Percentiles rank a stretch among this genome's conserved stretches.
These are phyloP conservation scores for Neuroterus valhalla DNA, from an alignment of 1,140 invertebrate genomes.

Conservation along the genomic window DNA sequence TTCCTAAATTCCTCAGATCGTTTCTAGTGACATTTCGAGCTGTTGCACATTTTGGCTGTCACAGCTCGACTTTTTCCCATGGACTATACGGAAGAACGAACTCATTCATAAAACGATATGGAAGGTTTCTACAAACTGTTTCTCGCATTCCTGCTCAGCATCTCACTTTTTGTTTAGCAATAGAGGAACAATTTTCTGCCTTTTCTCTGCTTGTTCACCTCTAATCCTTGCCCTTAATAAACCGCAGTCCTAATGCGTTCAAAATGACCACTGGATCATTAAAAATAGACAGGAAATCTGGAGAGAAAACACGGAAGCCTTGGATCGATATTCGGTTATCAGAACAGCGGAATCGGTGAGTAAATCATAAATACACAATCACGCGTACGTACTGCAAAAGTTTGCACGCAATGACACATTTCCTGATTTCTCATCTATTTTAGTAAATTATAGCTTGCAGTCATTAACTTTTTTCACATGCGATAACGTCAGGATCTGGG, in stretches of 20 bases:
- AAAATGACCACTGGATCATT: background rate
- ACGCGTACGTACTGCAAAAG: constrained; percentile 43
- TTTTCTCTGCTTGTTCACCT: too few species aligned
- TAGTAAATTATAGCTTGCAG: constrained; percentile 11
- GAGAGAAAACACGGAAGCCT: background rate
- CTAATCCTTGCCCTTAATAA: too few species aligned
- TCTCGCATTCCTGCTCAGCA: too few species aligned
- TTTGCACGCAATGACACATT: constrained; percentile 48
- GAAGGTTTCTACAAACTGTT: background rate
- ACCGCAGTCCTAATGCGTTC: too few species aligned
- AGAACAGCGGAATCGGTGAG: constrained; percentile 41
- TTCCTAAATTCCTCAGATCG: background rate
- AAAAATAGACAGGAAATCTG: background rate
- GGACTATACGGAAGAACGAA: too few species aligned
- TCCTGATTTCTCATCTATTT: background rate
- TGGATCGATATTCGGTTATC: constrained; percentile 43
- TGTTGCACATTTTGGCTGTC: too few species aligned
- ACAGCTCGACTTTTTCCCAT: too few species aligned
- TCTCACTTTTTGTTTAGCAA: too few species aligned
- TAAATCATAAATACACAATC: constrained; percentile 58
- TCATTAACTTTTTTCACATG: background rate
- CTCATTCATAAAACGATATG: too few species aligned
- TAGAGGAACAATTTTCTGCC: too few species aligned
- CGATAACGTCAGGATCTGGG: constrained; percentile 5
- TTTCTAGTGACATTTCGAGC: too few species aligned